Base-by-base conservation (phyloP, 2,888 invertebrate genomes). In the Cremastinae sp. region DNA sequence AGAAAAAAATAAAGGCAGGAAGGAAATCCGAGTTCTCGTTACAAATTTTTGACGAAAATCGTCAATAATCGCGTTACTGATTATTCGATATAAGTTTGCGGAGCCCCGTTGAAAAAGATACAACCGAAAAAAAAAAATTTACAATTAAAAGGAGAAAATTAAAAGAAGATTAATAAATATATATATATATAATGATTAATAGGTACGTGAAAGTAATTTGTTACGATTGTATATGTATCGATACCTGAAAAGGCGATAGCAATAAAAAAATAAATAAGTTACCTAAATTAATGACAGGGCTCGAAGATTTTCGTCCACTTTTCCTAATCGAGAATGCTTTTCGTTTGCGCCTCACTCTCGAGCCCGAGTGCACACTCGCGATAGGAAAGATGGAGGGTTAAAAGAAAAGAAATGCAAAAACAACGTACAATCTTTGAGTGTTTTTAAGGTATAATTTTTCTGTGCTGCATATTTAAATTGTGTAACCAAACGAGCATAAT, bases 371-470 rank as follows among this genome's bases (percentile, higher is more conserved):
- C 22, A 58, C 5, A 39, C 49, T n/a, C 18, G 35, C 12, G 10
- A 12, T 18, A 43, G 10, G 14, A 61, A 56, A 43, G 22, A 43
- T 16, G 65, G 70, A 41, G 43, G 66, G 66, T 28, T 55, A 4
- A 2, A 28, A 28, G 28, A 28, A 28, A n/a, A 5, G 2, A 28
- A 28, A 28, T 56, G 37, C 0, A 45, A 53, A 59, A 64, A 78
- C 8, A 70, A 65, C 35, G 22, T 65, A 79, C 75, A 62, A 68
- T 41, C n/a, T 41, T 73, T 49, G 62, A 64, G 65, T 77, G 71
- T 80, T 77, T n/a, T 55, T 71, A 80, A 78, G 77, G 74, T 80
- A 80, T 80, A 80, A 78, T 80, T 79, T 79, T 71, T 80, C 80
- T 80, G 79, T 79, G 80, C 79, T 78, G 80, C 70, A 75, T 80